These are phyloP conservation scores for Deilephila porcellus DNA, from an alignment of 2,888 invertebrate species.

Conservation along the genomic window DNA sequence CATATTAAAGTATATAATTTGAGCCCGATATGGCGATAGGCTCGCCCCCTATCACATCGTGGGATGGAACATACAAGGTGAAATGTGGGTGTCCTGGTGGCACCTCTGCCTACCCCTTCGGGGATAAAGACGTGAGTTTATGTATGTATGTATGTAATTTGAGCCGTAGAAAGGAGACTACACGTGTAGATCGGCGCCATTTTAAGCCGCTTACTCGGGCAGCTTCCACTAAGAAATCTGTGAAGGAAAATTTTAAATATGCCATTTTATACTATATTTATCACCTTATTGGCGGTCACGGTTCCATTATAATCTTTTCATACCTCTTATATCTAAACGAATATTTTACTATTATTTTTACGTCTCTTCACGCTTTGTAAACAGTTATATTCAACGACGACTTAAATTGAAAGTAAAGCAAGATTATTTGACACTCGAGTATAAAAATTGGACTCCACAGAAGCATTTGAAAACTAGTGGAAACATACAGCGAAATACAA, in stretches of 20 bases:
- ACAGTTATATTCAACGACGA: not conserved
- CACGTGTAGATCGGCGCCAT: conserved; percentile 44
- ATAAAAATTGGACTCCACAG: conserved; percentile 6
- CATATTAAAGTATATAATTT: not conserved
- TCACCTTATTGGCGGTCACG: not conserved
- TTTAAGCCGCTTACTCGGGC: conserved; percentile 55
- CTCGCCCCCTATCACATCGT: too few species aligned
- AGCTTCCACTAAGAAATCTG: conserved; percentile 45
- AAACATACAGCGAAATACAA: not conserved
- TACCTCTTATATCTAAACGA: too few species aligned
- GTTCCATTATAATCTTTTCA: not conserved
- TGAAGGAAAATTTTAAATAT: conserved; percentile 29
- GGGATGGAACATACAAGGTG: too few species aligned
- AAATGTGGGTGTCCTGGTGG: too few species aligned
- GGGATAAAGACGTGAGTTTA: too few species aligned
- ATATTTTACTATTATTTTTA: too few species aligned
- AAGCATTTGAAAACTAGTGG: not conserved
- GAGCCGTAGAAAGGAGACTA: conserved; percentile 43
- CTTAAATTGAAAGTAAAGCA: not conserved
- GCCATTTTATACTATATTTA: conserved; percentile 4
- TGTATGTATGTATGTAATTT: not conserved
- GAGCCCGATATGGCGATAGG: too few species aligned
- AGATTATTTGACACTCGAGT: not conserved
- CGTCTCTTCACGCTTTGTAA: too few species aligned
- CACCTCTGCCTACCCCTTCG: too few species aligned